A percentile compares a stretch with the other conserved stretches of the same genome.
phyloP scores from a whole-genome alignment of 2,888 invertebrate genomes.

The Plagodis dolabraria region DNA sequence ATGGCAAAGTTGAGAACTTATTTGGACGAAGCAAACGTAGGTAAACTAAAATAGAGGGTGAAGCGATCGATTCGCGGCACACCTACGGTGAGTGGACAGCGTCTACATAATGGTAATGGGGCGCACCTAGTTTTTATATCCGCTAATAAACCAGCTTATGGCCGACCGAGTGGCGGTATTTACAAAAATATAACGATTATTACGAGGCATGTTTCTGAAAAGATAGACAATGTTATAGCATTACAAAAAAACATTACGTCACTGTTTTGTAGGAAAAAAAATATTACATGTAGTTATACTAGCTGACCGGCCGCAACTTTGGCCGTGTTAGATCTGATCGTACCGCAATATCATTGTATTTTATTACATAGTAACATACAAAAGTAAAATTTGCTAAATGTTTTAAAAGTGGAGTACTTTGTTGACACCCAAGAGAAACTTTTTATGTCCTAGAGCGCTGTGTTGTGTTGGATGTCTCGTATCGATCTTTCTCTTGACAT shows the following conservation, averaged over 20 bases:
- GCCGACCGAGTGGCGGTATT: conserved; percentile 44
- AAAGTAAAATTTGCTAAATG: too few species aligned
- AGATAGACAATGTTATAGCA: conserved; percentile 9
- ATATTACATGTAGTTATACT: too few species aligned
- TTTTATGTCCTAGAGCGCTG: too few species aligned
- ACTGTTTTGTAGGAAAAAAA: background rate
- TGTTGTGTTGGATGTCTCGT: too few species aligned
- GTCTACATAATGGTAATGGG: conserved; percentile 58
- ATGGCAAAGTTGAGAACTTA: conserved; percentile 23
- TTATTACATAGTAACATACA: too few species aligned
- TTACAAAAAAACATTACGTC: conserved; percentile 8
- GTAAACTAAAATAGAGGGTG: conserved; percentile 38
- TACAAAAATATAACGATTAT: conserved; percentile 28
- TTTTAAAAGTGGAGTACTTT: too few species aligned
- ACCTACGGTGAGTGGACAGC: conserved; percentile 58
- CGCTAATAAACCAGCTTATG: conserved; percentile 66
- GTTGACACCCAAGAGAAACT: too few species aligned
- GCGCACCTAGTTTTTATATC: conserved; percentile 60
- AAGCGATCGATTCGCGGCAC: conserved; percentile 61
- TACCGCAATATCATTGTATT: too few species aligned
- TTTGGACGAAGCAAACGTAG: conserved; percentile 17
- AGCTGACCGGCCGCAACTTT: too few species aligned
- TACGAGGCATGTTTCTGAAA: conserved; percentile 14
- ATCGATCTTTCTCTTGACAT: too few species aligned
- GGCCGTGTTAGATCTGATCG: too few species aligned